Percentiles rank a stretch among this genome's conserved stretches.
These are phyloP conservation scores for Channa maculata DNA, from an alignment of 2,113 vertebrate species.

Conservation along the genomic window DNA sequence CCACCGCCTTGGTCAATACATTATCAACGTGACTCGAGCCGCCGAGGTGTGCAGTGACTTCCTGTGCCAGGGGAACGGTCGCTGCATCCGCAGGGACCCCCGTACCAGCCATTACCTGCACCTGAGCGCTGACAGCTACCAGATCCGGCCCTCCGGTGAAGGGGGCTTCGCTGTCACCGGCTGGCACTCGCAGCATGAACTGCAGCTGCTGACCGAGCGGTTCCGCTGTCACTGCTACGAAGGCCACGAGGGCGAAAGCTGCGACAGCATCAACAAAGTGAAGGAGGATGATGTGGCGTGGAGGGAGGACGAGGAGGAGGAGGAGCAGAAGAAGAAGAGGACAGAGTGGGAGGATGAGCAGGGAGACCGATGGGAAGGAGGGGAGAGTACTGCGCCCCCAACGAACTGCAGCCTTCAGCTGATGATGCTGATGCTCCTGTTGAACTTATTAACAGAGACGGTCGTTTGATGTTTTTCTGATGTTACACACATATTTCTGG, in stretches of 20 bases:
- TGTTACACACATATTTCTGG: background rate
- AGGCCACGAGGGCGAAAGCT: slow-evolving; percentile 78
- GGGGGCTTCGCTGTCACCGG: slow-evolving; percentile 79
- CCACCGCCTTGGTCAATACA: slow-evolving; percentile 81
- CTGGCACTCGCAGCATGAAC: slow-evolving; percentile 73
- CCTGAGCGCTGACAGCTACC: slow-evolving; percentile 80
- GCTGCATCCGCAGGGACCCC: slow-evolving; percentile 76
- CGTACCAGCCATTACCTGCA: slow-evolving; percentile 79
- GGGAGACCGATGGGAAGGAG: slow-evolving; percentile 1
- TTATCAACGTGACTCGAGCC: slow-evolving; percentile 83
- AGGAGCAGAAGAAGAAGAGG: slow-evolving; percentile 54
- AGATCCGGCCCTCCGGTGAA: slow-evolving; percentile 56
- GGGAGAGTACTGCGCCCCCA: slow-evolving; percentile 44
- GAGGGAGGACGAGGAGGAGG: slow-evolving; percentile 32
- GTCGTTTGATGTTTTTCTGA: slow-evolving; percentile 13
- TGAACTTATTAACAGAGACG: slow-evolving; percentile 54
- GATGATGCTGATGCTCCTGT: slow-evolving; percentile 56
- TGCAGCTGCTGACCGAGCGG: slow-evolving; percentile 70
- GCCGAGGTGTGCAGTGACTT: slow-evolving; percentile 81
- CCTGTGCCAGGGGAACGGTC: slow-evolving; percentile 83
- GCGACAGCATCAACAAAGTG: slow-evolving; percentile 75
- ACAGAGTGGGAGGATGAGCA: slow-evolving; percentile 65
- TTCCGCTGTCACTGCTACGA: slow-evolving; percentile 88
- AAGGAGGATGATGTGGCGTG: slow-evolving; percentile 56
- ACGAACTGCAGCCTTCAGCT: slow-evolving; percentile 6